Percentiles rank a stretch among this genome's conserved stretches.
Conservation (phyloP, 2,797 vertebrate species). For the Menidia menidia region DNA sequence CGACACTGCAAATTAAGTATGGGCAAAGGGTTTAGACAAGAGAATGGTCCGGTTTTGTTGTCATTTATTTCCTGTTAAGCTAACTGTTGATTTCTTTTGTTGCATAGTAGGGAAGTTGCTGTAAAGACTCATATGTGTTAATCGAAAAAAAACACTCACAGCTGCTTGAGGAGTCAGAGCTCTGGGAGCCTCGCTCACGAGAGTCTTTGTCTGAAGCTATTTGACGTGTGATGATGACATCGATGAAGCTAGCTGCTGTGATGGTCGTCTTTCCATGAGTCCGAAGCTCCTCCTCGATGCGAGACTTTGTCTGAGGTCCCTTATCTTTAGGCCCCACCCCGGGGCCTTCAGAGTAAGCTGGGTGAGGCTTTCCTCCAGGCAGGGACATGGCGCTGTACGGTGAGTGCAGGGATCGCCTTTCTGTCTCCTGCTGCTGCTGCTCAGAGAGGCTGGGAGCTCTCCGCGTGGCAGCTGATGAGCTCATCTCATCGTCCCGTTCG, state of each 20-base stretch:
- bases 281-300: constrained; percentile 97
- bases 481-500: constrained; percentile 89
- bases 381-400: constrained; percentile 88
- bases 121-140: neutral
- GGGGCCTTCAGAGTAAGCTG: constrained; percentile 85
- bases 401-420: constrained; percentile 89
- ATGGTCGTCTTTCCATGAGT: constrained; percentile 98
- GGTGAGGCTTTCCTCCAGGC: constrained; percentile 88
- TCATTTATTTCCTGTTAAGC: neutral
- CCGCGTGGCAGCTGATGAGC: constrained; percentile 69
- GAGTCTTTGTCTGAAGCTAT: constrained; percentile 98
- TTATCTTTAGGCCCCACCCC: constrained; percentile 87
- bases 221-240: constrained; percentile 98
- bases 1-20: constrained; percentile 81
- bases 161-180: constrained; percentile 96
- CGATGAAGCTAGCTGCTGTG: constrained; percentile 98
- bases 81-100: neutral
- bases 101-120: neutral
- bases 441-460: constrained; percentile 84
- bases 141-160: constrained; percentile 82
- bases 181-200: constrained; percentile 93
- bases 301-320: constrained; percentile 92
- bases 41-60: neutral
- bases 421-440: constrained; percentile 86
- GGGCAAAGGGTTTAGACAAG: neutral